These are phyloP conservation scores for Ornithoptera priamus DNA, from an alignment of 2,888 invertebrate species.

Conservation along the genomic window DNA sequence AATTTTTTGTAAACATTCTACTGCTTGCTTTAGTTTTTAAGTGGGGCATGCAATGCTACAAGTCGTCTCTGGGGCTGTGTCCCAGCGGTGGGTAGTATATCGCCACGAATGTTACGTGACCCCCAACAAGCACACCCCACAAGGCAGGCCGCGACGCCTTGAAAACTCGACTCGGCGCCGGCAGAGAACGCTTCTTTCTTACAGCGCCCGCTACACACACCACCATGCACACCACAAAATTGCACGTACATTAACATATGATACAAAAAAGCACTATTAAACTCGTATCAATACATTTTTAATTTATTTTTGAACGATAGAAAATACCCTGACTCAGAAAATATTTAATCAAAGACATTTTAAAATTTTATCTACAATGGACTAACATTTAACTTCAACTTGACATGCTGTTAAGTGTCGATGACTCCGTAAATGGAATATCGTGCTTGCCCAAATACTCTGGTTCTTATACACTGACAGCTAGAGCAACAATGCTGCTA, in stretches of 20 bases:
- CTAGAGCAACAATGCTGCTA: no score
- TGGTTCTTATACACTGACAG: no score
- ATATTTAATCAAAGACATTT: no score
- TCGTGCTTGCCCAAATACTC: no score
- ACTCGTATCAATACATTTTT: no score
- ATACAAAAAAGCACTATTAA: no score
- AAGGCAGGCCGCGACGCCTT: constrained; percentile 58
- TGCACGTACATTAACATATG: constrained; percentile 30
- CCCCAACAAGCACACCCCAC: constrained; percentile 49
- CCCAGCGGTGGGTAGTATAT: constrained; percentile 25
- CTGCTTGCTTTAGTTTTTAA: constrained; percentile 27
- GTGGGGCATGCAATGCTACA: constrained; percentile 40
- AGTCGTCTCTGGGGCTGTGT: constrained; percentile 42
- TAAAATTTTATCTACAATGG: no score
- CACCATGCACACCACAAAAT: constrained; percentile 38
- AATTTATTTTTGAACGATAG: no score
- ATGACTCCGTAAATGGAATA: no score
- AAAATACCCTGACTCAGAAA: no score
- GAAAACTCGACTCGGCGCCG: constrained; percentile 41
- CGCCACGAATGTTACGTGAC: constrained; percentile 44
- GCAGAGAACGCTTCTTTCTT: constrained; percentile 50
- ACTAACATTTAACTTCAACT: no score
- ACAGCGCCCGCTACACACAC: constrained; percentile 47
- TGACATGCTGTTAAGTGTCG: no score
- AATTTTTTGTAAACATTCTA: background rate